These are phyloP conservation scores for Agrypnus murinus DNA, from an alignment of 2,888 invertebrate species.

Conservation along the genomic window DNA sequence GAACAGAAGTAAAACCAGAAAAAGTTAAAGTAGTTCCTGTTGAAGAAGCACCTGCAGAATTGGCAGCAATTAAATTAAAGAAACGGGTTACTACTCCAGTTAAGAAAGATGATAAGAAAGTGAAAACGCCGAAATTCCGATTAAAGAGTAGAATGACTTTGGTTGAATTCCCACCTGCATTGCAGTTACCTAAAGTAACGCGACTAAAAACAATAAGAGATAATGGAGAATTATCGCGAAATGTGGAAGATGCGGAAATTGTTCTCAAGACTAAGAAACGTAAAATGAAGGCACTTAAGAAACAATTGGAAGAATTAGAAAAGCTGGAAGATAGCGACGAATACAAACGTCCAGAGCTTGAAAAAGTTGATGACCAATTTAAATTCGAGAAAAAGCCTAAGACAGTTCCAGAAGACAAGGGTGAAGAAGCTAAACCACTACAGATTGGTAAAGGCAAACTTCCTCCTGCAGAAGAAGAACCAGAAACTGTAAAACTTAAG, in stretches of 20 bases:
- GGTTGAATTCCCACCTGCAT: slow-evolving; percentile 69
- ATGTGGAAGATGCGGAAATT: slow-evolving; percentile 71
- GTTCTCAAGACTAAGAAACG: slow-evolving; percentile 64
- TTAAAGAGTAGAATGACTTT: slow-evolving; percentile 81
- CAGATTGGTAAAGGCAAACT: slow-evolving; percentile 70
- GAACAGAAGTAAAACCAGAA: slow-evolving; percentile 51
- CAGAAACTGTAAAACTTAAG: slow-evolving; percentile 66
- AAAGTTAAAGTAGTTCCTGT: slow-evolving; percentile 57
- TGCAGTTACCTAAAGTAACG: slow-evolving; percentile 63
- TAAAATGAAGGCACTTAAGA: slow-evolving; percentile 65
- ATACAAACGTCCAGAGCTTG: slow-evolving; percentile 64
- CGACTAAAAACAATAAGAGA: slow-evolving; percentile 65
- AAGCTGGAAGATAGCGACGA: slow-evolving; percentile 71
- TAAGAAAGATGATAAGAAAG: slow-evolving; percentile 57
- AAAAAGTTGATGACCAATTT: slow-evolving; percentile 65
- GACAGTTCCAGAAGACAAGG: slow-evolving; percentile 33
- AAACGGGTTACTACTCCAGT: slow-evolving; percentile 70
- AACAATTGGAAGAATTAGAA: slow-evolving; percentile 69
- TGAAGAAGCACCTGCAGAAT: slow-evolving; percentile 19
- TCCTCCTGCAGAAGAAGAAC: slow-evolving; percentile 64
- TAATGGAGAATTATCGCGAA: slow-evolving; percentile 71
- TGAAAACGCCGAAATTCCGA: slow-evolving; percentile 77
- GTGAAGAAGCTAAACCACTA: slow-evolving; percentile 54
- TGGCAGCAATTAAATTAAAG: slow-evolving; percentile 72
- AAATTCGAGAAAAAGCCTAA: slow-evolving; percentile 61